Evolutionary conservation across 2,797 vertebrate species (phyloP), one percentile per base, ranked within the genome.

Genomic region (Strix occidentalis): DNA sequence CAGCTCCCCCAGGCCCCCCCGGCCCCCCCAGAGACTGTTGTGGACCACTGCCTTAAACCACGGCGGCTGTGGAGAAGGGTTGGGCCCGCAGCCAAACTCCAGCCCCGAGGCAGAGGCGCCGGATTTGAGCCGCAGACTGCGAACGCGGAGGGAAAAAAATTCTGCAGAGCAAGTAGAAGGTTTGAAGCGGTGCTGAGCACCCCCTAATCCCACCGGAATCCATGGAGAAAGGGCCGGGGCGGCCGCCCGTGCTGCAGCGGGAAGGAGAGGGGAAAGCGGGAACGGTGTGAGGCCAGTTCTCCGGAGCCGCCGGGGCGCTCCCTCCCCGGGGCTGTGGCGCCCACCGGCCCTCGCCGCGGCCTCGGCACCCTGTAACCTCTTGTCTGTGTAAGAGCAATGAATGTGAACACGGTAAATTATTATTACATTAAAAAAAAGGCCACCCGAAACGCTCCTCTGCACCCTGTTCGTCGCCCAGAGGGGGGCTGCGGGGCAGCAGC

Each of bases 391-490:
- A 96, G 97, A 97, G 96, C 96, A 95, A 97, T 96, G 94, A 97
- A 96, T 94, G 72, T 97, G 97, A 97, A 94, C 85, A 89, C 84
- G 61, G 97, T 98, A 97, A 98, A 97, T 97, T 95, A 95, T 93
- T 96, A 96, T 77, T 95, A 97, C 92, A 97, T 95, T 97, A 97
- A 97, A 97, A 96, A 91, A 84, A 63, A 5, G 15, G 50, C 66
- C 94, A 92, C 78, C 45, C 15, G 50, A 54, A 8, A 1, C 0
- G 20, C 39, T 64, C 28, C 9, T 25, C 88, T 61, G 24, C 21
- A 10, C 3, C 18, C 35, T 16, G 19, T 8, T 94, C 18, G 1
- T 63, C 90, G 79, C 39, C 5, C 5, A 4, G 26, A 51, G 33
- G 39, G 61, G 16, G 23, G 26, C n/a, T n/a, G 45, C 4, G 16